Evolutionary conservation across 2,888 invertebrate species (phyloP), one percentile per base, ranked within the genome.

Genomic region (Stramonita haemastoma): DNA sequence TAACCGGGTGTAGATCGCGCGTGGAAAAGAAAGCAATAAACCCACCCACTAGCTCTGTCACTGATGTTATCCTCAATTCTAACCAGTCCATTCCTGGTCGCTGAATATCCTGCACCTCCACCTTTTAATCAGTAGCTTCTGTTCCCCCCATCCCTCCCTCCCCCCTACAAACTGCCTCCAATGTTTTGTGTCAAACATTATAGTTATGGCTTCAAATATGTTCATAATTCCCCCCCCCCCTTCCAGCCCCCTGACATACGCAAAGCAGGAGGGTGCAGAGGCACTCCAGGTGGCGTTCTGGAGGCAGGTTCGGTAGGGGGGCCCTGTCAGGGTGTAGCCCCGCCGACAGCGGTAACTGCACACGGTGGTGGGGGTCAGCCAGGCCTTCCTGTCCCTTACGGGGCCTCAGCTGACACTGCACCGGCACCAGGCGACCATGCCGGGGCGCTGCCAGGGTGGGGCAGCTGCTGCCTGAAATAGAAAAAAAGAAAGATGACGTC

Each of bases 251-350:
- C 56, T 26, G 56, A 81, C 83, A 60, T 88, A 91, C 91, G 87
- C 56, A 6, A 66, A 66, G 36, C 91, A 91, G 17, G 77, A 17
- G 5, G 90, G 81, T 5, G 85, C 29, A 5, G 46, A 29, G 6
- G 89, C 90, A 19, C 88, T 87, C 91, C 91, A 91, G 0, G 90
- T 90, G n/a, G 86, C 90, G 66, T 89, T 91, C 26, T 15, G 79
- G 46, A 56, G 88, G 66, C 91, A 91, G 19, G 89, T 90, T 60
- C 91, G 87, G 32, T 88, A 84, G 57, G 77, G 81, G 22, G 88
- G 57, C 0, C 91, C 91, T 0, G 34, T 26, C 15, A 91, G 56
- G 17, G 57, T 34, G 19, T 90, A 60, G 26, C 81, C 36, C 1
- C 89, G 87, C 26, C 87, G 56, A 46, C 91, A 91, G 87, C 87